These are phyloP conservation scores for Taphrorychus bicolor DNA, from an alignment of 2,888 invertebrate genomes.

Conservation along the genomic window DNA sequence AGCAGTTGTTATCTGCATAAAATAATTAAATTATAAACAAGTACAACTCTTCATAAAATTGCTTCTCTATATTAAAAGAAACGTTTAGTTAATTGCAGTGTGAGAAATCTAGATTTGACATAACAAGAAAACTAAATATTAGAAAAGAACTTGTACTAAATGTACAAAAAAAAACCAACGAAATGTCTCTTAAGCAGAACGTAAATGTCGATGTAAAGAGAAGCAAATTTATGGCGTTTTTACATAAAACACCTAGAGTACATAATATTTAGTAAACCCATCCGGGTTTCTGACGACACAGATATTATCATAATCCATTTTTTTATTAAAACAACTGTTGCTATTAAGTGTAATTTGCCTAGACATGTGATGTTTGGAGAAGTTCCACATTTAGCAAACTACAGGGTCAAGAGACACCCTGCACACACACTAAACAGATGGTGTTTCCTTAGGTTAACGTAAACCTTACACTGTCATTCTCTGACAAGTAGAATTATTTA, in stretches of 20 bases:
- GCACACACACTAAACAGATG: background rate
- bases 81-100: background rate
- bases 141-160: too few species aligned
- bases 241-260: background rate
- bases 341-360: background rate
- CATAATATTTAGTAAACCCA: background rate
- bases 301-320: too few species aligned
- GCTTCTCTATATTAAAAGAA: background rate
- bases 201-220: background rate
- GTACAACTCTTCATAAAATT: background rate
- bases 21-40: background rate
- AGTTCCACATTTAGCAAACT: conserved; percentile 8
- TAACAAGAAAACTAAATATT: too few species aligned
- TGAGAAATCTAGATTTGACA: too few species aligned
- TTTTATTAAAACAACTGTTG: too few species aligned
- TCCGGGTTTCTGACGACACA: too few species aligned
- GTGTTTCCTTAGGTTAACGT: conserved; percentile 9
- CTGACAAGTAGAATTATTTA: conserved; percentile 28
- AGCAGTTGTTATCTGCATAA: background rate
- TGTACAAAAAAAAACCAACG: background rate
- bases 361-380: conserved; percentile 5
- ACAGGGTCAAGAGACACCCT: conserved; percentile 5
- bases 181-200: background rate
- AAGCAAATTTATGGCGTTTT: background rate
- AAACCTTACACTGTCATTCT: conserved; percentile 32